Percentiles rank a stretch among this genome's conserved stretches.
Evolutionary conservation across 1,140 invertebrate species (phyloP).

Genomic region (Apis dorsata): DNA sequence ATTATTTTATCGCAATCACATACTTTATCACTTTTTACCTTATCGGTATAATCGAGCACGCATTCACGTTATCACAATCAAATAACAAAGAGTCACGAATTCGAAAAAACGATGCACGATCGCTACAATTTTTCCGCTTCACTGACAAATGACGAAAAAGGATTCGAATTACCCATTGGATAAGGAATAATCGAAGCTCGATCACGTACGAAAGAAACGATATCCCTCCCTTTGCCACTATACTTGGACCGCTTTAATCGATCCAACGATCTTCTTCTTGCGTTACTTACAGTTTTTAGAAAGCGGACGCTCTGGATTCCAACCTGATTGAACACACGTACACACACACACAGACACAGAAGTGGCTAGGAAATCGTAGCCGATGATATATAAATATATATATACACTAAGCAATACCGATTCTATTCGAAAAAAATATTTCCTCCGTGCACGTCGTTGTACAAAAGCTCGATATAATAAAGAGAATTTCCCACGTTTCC

Average conservation of each 20-base stretch:
- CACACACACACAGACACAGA: not conserved
- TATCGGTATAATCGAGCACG: no score
- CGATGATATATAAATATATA: constrained; percentile 5
- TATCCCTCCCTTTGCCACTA: not conserved
- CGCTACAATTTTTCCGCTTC: no score
- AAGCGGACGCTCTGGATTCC: constrained; percentile 55
- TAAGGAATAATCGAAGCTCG: not conserved
- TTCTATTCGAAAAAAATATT: constrained; percentile 33
- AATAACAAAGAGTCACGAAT: no score
- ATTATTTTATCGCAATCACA: no score
- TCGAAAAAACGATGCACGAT: no score
- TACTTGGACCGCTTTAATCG: constrained; percentile 30
- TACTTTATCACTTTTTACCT: no score
- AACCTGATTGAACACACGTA: constrained; percentile 39
- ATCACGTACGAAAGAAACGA: constrained; percentile 1
- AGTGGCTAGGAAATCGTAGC: constrained; percentile 47
- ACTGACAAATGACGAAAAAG: no score
- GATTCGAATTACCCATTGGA: no score
- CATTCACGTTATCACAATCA: no score
- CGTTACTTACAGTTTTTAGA: constrained; percentile 56
- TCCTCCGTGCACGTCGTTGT: constrained; percentile 28
- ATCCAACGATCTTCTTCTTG: constrained; percentile 46
- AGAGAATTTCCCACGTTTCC: constrained; percentile 50
- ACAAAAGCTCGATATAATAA: constrained; percentile 44
- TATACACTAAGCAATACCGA: not conserved